Base-by-base conservation (phyloP, 2,888 invertebrate species). In the Agrotis segetum region DNA sequence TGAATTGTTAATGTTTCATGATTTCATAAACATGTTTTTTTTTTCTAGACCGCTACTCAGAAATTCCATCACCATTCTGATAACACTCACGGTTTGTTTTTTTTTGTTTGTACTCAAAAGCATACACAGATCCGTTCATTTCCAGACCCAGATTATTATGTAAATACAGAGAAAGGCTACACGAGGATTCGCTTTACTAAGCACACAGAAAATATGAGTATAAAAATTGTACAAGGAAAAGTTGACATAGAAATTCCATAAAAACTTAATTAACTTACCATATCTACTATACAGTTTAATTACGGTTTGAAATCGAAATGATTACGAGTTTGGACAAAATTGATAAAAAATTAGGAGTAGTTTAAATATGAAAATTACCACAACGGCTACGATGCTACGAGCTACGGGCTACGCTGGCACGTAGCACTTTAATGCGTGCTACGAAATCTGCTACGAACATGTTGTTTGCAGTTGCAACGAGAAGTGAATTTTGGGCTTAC, bases 391-490 rank as follows among this genome's bases (percentile, higher is more conserved):
- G 58, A 59, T 21, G 70, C 66, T 53, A 78, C 67, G 19, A 50
- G 62, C 50, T 40, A 2, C 40, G 19, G 49, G 59, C 71, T 79
- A 67, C 71, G 71, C 11, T 2, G 9, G 52, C 49, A 55, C 68
- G 79, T 76, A 76, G 68, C 53, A 68, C 21, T 73, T 66, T 62
- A 34, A 21, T 56, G 16, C 11, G 24, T 64, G 63, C 81, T 75
- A 61, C 60, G 53, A 49, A 47, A 60, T n/a, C 44, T 47, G 61
- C 58, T 67, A 73, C 67, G 56, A 55, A 19, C 21, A 19, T 44
- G 3, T 56, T 29, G 46, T 29, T 24, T 13, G 40, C 9, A 40
- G 9, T 40, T 40, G 40, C 40, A 40, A 40, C 40, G 11, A 40
- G 13, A 16, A 74, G 19, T 59, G 3, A 29, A 21, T 44, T 50